These are phyloP conservation scores for Hystrix cristata DNA, from an alignment of 2,113 vertebrate genomes.

Conservation along the genomic window DNA sequence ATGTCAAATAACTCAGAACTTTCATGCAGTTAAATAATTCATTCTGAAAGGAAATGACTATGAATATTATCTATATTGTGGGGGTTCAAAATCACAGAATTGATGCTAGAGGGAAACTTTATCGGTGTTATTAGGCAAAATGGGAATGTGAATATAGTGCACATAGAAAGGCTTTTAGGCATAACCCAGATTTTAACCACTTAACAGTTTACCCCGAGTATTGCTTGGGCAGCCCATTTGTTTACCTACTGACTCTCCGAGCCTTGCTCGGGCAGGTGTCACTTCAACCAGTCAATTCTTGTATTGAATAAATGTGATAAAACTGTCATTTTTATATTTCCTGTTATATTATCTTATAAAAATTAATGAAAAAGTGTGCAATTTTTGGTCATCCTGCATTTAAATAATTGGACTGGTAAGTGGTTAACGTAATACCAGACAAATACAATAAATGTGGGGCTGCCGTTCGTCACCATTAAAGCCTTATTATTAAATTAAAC, in stretches of 20 bases:
- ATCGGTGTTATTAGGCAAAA: background rate
- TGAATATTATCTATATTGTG: conserved; percentile 3
- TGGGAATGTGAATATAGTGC: background rate
- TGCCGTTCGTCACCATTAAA: background rate
- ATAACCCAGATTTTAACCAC: background rate
- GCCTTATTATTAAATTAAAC: conserved; percentile 12
- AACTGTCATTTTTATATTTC: background rate
- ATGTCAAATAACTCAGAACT: conserved; percentile 5
- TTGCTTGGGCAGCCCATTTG: background rate
- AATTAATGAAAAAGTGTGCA: background rate
- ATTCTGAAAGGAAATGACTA: conserved; percentile 33
- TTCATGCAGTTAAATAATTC: conserved; percentile 40
- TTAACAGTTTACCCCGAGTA: background rate
- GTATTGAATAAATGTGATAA: background rate
- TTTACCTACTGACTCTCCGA: background rate
- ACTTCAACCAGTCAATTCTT: background rate
- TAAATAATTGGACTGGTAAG: background rate
- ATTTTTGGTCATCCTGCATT: background rate
- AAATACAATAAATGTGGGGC: conserved; percentile 10
- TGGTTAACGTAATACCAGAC: conserved; percentile 17
- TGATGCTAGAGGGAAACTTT: background rate
- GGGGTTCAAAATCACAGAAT: conserved; percentile 13
- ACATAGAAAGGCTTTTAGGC: background rate
- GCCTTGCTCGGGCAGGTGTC: background rate
- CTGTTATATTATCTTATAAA: background rate